A percentile compares a stretch with the other conserved stretches of the same genome.
These are phyloP conservation scores for Papilio polyxenes DNA, from an alignment of 1,140 invertebrate species.

Conservation along the genomic window DNA sequence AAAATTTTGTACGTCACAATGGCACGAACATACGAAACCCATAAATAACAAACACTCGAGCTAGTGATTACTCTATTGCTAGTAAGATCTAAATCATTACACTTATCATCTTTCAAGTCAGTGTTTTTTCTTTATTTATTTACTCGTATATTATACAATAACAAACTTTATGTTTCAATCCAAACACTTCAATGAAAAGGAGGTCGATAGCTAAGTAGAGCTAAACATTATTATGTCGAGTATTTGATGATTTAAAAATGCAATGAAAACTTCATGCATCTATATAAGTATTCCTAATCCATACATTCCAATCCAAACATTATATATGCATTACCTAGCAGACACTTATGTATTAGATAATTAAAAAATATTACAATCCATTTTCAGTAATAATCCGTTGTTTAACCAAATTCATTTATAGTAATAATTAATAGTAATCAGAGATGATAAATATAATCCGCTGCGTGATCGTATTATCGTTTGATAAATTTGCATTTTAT, in stretches of 20 bases:
- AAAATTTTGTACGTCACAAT: no score
- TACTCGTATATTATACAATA: no score
- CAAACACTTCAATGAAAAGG: neutral
- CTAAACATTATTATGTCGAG: neutral
- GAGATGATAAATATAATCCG: conserved; percentile 47
- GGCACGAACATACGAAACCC: no score
- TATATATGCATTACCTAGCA: no score
- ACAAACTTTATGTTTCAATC: no score
- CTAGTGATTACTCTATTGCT: no score
- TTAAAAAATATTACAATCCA: neutral
- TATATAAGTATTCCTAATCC: neutral
- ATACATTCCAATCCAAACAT: no score
- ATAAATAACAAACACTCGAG: no score
- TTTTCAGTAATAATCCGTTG: neutral
- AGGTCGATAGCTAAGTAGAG: neutral
- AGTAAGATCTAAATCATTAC: no score
- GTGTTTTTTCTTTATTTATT: no score
- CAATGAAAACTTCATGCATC: neutral
- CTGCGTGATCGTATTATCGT: conserved; percentile 54
- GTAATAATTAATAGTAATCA: conserved; percentile 27
- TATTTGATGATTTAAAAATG: neutral
- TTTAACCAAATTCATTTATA: conserved; percentile 29
- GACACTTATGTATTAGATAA: neutral
- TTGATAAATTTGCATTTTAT: conserved; percentile 40
- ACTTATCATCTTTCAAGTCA: no score